Evolutionary conservation across 2,888 invertebrate species (phyloP), one percentile per base, ranked within the genome.

Genomic region (Linyphia triangularis): DNA sequence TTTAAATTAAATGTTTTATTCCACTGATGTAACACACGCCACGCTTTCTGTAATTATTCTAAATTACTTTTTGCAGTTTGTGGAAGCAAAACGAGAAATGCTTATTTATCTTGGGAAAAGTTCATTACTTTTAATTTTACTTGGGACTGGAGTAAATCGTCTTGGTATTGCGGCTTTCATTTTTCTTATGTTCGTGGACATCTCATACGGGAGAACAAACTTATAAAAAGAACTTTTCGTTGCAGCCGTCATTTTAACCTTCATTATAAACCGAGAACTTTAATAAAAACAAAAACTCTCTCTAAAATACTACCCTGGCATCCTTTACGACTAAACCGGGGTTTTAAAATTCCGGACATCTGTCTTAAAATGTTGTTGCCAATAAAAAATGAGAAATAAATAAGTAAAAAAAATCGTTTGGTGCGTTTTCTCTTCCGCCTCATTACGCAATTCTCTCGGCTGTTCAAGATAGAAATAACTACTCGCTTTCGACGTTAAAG

Each of bases 391-490:
- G 57, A 72, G 61, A 61, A 65, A 30, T 10, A 69, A 59, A 59
- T 69, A 69, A 59, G 59, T 19, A 70, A 43, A 73, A 83, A 83
- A 75, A 84, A 85, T 65, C 40, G 65, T 33, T 83, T 51, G 57
- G 75, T 40, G 73, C 73, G 69, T 63, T 51, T 51, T 43, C 59
- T 77, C 84, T 85, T 85, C 69, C 84, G 77, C 70, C 75, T 67
- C 75, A 77, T 85, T 85, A 85, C 67, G 69, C 67, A 69, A 85
- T 85, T 75, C 70, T 33, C 67, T 57, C 26, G 65, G 84, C 22
- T 73, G 51, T 61, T 70, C 37, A 57, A 69, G 75, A 77, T 85
- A 77, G 77, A 85, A 85, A 85, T 85, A 85, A 77, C 75, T 40
- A 59, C 72, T 61, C 51, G 33, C 72, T 40, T 37, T 51, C 51